Percentiles rank a stretch among this genome's conserved stretches.
Evolutionary conservation across 2,888 invertebrate genomes (phyloP).

Genomic region (Chironomus riparius): DNA sequence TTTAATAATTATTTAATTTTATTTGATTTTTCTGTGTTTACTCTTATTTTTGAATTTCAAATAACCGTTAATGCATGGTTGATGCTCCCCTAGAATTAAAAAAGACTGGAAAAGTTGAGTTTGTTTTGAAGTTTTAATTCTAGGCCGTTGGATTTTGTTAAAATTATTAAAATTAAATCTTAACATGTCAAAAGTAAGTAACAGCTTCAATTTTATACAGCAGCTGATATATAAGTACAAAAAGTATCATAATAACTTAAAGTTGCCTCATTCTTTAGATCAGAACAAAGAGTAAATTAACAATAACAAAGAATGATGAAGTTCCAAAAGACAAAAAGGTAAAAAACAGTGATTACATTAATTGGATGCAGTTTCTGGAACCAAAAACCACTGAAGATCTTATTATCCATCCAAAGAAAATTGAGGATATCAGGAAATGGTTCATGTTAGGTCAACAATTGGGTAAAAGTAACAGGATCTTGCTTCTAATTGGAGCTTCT

Average conservation of each 20-base stretch:
- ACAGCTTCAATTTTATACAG: neutral
- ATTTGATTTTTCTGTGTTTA: neutral
- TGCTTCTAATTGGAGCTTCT: slow-evolving; percentile 72
- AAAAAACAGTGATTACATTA: slow-evolving; percentile 30
- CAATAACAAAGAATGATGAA: neutral
- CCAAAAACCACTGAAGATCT: slow-evolving; percentile 53
- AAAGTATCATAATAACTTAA: neutral
- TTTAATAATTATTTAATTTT: neutral
- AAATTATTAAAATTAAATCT: neutral
- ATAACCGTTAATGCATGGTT: too few species aligned
- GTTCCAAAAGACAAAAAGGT: neutral
- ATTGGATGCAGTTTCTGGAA: slow-evolving; percentile 54
- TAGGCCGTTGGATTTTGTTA: neutral
- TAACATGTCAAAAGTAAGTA: neutral
- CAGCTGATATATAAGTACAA: neutral
- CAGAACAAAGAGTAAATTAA: neutral
- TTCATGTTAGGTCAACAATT: slow-evolving; percentile 36
- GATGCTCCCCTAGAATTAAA: neutral
- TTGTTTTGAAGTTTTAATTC: neutral
- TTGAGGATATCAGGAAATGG: slow-evolving; percentile 65
- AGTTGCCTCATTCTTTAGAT: too few species aligned
- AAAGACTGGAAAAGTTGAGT: too few species aligned
- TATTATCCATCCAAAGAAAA: slow-evolving; percentile 65
- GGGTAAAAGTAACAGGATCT: slow-evolving; percentile 44
- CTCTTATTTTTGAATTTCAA: too few species aligned